Evolutionary conservation across 2,888 invertebrate genomes (phyloP).

Genomic region (Ommatoiulus sabulosus): DNA sequence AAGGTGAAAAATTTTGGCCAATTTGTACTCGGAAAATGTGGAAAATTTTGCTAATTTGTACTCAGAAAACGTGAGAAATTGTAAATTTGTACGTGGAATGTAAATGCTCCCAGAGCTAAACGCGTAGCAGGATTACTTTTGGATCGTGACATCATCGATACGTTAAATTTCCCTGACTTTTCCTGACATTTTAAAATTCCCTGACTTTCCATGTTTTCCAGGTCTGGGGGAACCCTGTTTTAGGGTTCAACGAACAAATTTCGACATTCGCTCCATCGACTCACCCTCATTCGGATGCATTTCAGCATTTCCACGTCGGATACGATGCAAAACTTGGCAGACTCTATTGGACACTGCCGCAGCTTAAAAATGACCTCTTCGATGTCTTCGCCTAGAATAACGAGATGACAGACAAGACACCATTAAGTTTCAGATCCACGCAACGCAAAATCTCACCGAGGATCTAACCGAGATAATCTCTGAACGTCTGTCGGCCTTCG

Average conservation of each 20-base stretch:
- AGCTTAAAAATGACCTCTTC: slow-evolving; percentile 80
- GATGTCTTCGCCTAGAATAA: background rate
- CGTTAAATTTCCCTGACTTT: too few relatives aligned
- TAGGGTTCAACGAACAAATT: background rate
- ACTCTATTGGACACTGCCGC: slow-evolving; percentile 83
- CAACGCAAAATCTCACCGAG: background rate
- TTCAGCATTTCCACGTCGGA: slow-evolving; percentile 91
- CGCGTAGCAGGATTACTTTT: too few relatives aligned
- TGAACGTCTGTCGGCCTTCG: slow-evolving; percentile 76
- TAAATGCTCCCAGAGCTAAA: too few relatives aligned
- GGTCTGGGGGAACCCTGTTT: too few relatives aligned
- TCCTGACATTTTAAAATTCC: too few relatives aligned
- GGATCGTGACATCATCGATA: too few relatives aligned
- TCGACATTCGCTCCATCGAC: background rate
- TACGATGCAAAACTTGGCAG: slow-evolving; percentile 90
- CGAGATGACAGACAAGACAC: background rate
- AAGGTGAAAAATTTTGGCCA: too few relatives aligned
- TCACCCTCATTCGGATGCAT: slow-evolving; percentile 89
- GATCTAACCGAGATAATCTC: slow-evolving; percentile 74
- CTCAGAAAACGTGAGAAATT: too few relatives aligned
- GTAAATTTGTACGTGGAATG: too few relatives aligned
- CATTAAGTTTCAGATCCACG: background rate
- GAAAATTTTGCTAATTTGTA: too few relatives aligned
- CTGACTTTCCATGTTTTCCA: too few relatives aligned
- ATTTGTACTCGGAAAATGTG: too few relatives aligned